These are phyloP conservation scores for Melanotaenia pygmaea DNA, from an alignment of 2,797 vertebrate genomes.

Conservation along the genomic window DNA sequence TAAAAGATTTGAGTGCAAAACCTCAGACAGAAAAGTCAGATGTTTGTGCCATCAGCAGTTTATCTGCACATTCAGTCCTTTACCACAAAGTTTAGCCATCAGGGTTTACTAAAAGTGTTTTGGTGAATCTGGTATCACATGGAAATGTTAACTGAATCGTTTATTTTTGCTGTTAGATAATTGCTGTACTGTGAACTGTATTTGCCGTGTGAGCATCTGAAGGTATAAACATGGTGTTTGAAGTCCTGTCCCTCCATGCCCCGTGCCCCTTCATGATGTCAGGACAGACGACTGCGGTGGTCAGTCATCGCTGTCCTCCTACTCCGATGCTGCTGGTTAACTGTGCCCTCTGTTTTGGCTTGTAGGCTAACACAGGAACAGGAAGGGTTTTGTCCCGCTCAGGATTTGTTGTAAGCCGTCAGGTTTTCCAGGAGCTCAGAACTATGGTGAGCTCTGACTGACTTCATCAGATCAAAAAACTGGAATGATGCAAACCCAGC, in stretches of 20 bases:
- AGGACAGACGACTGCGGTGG: conserved; percentile 23
- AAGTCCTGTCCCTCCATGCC: conserved; percentile 14
- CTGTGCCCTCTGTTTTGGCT: conserved; percentile 80
- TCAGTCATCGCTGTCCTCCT: neutral
- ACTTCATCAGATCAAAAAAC: conserved; percentile 62
- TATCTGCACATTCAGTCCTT: neutral
- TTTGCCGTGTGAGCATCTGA: conserved; percentile 7
- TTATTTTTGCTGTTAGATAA: neutral
- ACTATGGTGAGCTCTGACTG: conserved; percentile 85
- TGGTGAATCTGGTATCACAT: conserved; percentile 35
- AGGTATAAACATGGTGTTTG: conserved; percentile 19
- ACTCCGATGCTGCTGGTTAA: conserved; percentile 54
- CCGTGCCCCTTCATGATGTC: conserved; percentile 20
- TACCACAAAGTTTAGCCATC: no score
- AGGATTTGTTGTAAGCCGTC: conserved; percentile 82
- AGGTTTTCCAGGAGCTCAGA: conserved; percentile 84
- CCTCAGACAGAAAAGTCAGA: no score
- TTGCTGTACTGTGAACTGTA: neutral
- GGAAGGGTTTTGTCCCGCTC: conserved; percentile 80
- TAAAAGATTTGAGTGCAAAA: neutral
- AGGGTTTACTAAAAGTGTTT: neutral
- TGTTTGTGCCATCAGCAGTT: no score
- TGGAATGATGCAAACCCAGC: conserved; percentile 75
- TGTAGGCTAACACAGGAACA: conserved; percentile 84
- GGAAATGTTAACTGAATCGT: conserved; percentile 1